A percentile compares a stretch with the other conserved stretches of the same genome.
Conservation (phyloP, 2,113 vertebrate species). For the Cranoglanis bouderius region DNA sequence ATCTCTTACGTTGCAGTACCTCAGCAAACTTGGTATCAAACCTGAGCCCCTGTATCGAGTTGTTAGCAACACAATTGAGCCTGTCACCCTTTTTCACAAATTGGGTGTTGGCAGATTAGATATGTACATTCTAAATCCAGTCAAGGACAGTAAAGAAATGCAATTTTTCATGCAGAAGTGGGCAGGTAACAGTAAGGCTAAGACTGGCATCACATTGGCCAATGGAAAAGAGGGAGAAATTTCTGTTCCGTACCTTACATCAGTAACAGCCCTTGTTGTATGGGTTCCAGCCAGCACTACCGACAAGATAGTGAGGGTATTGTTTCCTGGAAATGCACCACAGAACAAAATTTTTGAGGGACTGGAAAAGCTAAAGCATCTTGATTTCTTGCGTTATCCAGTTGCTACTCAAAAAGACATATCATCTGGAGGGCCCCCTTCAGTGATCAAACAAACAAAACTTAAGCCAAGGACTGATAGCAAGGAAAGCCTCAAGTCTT, state of each 20-base stretch:
- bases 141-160: slow-evolving; percentile 99
- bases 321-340: slow-evolving; percentile 97
- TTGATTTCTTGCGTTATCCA: slow-evolving; percentile 93
- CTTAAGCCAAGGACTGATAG: slow-evolving; percentile 92
- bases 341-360: slow-evolving; percentile 98
- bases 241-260: slow-evolving; percentile 96
- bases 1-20: slow-evolving; percentile 90
- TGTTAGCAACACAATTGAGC: slow-evolving; percentile 90
- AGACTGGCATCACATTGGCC: slow-evolving; percentile 90
- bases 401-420: slow-evolving; percentile 94
- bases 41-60: slow-evolving; percentile 90
- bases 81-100: slow-evolving; percentile 95
- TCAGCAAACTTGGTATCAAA: slow-evolving; percentile 89
- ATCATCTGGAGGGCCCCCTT: slow-evolving; percentile 78
- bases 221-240: slow-evolving; percentile 97
- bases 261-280: slow-evolving; percentile 94
- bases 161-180: slow-evolving; percentile 99
- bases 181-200: slow-evolving; percentile 98
- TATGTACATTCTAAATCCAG: slow-evolving; percentile 96
- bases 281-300: slow-evolving; percentile 93
- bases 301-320: slow-evolving; percentile 94
- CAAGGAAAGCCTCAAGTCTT: slow-evolving; percentile 94
- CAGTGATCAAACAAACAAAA: slow-evolving; percentile 89
- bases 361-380: slow-evolving; percentile 92
- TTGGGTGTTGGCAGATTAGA: slow-evolving; percentile 95